A percentile compares a stretch with the other conserved stretches of the same genome.
Conservation (phyloP, 2,888 invertebrate species). For the Tetragnatha montana region DNA sequence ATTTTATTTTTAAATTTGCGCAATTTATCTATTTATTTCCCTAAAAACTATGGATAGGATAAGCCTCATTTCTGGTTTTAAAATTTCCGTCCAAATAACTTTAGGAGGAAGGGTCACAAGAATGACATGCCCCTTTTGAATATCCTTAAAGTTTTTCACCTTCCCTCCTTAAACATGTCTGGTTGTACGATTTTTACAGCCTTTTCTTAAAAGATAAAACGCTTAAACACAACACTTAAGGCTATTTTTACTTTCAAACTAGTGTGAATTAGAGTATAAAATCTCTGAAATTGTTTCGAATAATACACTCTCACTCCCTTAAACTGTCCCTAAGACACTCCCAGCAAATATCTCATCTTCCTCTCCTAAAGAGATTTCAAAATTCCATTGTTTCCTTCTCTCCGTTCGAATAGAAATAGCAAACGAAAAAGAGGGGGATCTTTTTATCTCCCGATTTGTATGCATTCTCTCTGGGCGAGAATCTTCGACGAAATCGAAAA, state of each 20-base stretch:
- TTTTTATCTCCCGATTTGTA: conserved; percentile 2
- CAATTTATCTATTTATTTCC: no score
- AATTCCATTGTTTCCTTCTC: conserved; percentile 22
- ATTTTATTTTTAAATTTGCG: no score
- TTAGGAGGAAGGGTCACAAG: no score
- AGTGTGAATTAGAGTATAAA: neutral
- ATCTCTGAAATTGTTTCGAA: neutral
- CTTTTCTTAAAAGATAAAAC: no score
- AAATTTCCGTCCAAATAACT: no score
- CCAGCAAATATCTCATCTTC: neutral
- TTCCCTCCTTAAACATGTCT: no score
- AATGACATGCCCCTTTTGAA: no score
- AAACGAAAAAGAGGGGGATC: neutral
- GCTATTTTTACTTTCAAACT: neutral
- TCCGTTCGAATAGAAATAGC: conserved; percentile 2
- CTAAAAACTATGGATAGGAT: no score
- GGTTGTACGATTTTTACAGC: no score
- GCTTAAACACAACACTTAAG: no score
- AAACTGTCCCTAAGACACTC: neutral
- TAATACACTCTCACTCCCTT: neutral
- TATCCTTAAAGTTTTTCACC: no score
- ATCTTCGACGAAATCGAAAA: conserved; percentile 21
- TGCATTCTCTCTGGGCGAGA: neutral
- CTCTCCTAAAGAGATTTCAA: neutral
- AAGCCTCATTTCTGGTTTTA: no score